A percentile compares a stretch with the other conserved stretches of the same genome.
Evolutionary conservation across 2,797 vertebrate species (phyloP).

Genomic region (Peromyscus attwateri): DNA sequence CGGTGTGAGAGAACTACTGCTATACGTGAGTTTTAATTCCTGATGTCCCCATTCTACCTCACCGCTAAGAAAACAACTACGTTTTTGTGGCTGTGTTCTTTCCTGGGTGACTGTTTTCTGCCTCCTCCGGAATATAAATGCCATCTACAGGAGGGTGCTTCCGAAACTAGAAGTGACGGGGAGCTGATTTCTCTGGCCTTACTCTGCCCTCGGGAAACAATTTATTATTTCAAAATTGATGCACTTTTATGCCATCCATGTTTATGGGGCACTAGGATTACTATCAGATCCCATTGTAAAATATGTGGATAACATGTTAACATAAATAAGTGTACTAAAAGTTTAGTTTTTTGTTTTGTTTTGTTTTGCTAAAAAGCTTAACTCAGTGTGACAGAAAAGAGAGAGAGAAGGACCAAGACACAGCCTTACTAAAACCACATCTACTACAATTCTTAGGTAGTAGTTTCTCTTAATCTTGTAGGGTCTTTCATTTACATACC

Average conservation of each 20-base stretch:
- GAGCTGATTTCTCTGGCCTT: slow-evolving; percentile 25
- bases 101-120: neutral
- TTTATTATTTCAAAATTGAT: slow-evolving; percentile 16
- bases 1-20: neutral
- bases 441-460: neutral
- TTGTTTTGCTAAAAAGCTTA: slow-evolving; percentile 19
- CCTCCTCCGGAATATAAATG: slow-evolving; percentile 8
- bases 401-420: neutral
- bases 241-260: neutral
- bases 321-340: neutral
- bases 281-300: neutral
- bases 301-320: neutral
- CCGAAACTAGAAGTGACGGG: neutral
- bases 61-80: slow-evolving; percentile 7
- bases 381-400: neutral
- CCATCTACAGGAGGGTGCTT: neutral
- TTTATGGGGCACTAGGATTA: neutral
- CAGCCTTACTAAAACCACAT: slow-evolving; percentile 16
- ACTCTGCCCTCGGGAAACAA: neutral
- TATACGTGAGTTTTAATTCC: neutral
- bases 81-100: neutral
- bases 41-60: neutral
- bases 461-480: neutral
- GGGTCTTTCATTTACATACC: slow-evolving; percentile 45
- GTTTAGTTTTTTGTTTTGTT: neutral